Evolutionary conservation across 2,113 vertebrate species (phyloP).

Genomic region (Tachuris rubrigastra): DNA sequence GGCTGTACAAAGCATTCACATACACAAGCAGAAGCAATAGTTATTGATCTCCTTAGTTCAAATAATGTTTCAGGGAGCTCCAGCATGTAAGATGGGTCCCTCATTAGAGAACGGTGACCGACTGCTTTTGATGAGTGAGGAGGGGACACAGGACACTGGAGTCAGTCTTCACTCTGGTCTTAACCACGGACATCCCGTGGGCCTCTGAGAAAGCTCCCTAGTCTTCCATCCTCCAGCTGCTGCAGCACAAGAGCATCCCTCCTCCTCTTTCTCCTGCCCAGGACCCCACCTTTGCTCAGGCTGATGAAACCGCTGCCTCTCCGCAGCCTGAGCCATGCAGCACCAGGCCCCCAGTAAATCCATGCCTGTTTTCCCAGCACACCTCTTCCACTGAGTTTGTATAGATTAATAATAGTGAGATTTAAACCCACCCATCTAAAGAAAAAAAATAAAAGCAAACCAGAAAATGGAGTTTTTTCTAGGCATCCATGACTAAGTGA

Average conservation of each 20-base stretch:
- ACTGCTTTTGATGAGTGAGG: background rate
- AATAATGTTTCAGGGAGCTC: conserved; percentile 27
- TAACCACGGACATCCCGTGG: background rate
- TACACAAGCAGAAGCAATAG: conserved; percentile 19
- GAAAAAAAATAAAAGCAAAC: background rate
- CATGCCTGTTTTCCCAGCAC: background rate
- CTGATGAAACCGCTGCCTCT: background rate
- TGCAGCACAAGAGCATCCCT: background rate
- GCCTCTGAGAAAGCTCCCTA: background rate
- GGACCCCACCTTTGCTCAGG: background rate
- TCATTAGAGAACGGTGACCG: conserved; percentile 16
- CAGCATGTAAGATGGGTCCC: conserved; percentile 2
- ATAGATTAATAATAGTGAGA: background rate
- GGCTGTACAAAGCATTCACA: conserved; percentile 40
- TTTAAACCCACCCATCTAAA: background rate
- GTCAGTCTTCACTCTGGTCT: background rate
- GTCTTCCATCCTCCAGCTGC: background rate
- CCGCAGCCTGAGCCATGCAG: rapidly evolving
- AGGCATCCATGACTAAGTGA: background rate
- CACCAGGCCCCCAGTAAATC: background rate
- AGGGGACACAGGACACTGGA: background rate
- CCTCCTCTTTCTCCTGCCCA: background rate
- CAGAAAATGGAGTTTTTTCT: conserved; percentile 32
- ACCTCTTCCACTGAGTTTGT: background rate
- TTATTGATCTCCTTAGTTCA: conserved; percentile 59